Percentiles rank a stretch among this genome's conserved stretches.
phyloP scores from a whole-genome alignment of 2,888 invertebrate genomes.

The Amphipyra berbera region DNA sequence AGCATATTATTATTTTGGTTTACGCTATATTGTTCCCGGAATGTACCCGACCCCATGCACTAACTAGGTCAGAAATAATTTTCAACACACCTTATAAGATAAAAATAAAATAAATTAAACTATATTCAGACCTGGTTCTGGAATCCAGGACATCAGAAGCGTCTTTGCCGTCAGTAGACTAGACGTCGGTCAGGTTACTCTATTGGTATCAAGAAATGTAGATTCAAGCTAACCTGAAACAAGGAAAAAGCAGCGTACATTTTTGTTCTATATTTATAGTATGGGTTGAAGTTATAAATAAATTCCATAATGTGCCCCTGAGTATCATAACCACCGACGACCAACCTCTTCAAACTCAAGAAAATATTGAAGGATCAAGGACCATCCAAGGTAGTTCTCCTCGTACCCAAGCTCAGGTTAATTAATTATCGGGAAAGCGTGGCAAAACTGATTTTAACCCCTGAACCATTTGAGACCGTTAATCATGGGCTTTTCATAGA shows the following conservation, averaged over 20 bases:
- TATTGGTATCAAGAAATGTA: background rate
- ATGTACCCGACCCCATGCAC: background rate
- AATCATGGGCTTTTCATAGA: constrained; percentile 33
- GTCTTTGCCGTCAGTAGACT: background rate
- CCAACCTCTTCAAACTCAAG: no score
- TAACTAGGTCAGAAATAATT: background rate
- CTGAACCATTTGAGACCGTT: constrained; percentile 29
- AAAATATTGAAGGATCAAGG: no score
- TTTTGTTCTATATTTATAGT: no score
- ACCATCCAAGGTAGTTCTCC: background rate
- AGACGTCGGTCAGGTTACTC: background rate
- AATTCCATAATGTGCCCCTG: no score
- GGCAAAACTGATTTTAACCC: constrained; percentile 18
- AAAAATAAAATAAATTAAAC: background rate
- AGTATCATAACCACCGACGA: no score
- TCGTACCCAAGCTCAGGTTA: constrained; percentile 1
- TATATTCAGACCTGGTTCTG: constrained; percentile 18
- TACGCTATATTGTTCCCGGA: no score
- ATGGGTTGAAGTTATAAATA: no score
- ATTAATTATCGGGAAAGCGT: constrained; percentile 30
- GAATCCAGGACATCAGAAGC: constrained; percentile 31
- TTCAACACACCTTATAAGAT: background rate
- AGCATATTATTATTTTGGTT: no score
- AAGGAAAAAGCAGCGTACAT: background rate
- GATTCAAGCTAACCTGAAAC: constrained; percentile 19